Conservation (phyloP, 2,797 vertebrate species). For the Danio kyathit region DNA sequence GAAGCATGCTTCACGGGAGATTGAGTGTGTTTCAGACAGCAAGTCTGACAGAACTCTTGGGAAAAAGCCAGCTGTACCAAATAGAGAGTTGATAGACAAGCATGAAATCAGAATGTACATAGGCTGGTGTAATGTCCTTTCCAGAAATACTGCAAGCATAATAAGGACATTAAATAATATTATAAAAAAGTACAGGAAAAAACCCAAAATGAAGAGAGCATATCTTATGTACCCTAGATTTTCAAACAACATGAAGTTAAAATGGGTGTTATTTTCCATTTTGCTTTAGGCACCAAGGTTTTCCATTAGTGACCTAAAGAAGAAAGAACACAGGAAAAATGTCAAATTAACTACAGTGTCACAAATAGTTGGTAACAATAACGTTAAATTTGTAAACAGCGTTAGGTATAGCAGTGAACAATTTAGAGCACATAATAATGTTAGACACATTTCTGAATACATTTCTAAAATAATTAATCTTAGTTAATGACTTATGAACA, state of each 20-base stretch:
- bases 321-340: neutral
- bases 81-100: conserved; percentile 57
- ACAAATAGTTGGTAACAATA: neutral
- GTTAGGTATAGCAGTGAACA: neutral
- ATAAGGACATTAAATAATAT: conserved; percentile 49
- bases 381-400: neutral
- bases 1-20: conserved; percentile 49
- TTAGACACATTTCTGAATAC: neutral
- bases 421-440: neutral
- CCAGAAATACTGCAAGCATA: conserved; percentile 50
- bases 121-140: conserved; percentile 51
- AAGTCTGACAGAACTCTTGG: conserved; percentile 54
- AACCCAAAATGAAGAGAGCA: conserved; percentile 41
- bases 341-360: neutral
- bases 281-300: neutral
- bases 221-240: conserved; percentile 44
- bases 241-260: conserved; percentile 55
- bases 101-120: conserved; percentile 60
- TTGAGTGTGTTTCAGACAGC: conserved; percentile 38
- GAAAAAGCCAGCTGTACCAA: conserved; percentile 57
- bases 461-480: neutral
- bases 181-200: conserved; percentile 48
- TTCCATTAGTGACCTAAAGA: conserved; percentile 7
- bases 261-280: conserved; percentile 57
- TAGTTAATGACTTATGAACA: neutral